These are phyloP conservation scores for Philaenus spumarius DNA, from an alignment of 1,140 invertebrate genomes.

Conservation along the genomic window DNA sequence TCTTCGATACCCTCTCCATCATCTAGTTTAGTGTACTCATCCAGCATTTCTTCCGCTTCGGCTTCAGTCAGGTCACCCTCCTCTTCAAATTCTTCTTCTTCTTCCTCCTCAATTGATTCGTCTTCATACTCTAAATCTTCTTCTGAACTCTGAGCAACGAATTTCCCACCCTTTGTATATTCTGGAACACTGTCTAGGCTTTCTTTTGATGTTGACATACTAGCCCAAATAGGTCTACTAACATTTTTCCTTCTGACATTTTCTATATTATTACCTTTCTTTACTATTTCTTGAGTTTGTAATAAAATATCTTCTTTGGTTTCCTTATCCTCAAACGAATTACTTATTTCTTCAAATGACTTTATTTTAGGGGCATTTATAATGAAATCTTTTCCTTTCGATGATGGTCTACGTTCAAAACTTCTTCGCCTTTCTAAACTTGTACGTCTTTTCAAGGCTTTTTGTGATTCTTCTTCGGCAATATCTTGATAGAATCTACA, in stretches of 20 bases:
- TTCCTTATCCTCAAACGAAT: too few species aligned
- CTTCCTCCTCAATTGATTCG: constrained; percentile 17
- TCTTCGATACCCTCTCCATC: constrained; percentile 18
- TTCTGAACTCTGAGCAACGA: constrained; percentile 1
- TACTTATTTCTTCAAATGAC: too few species aligned
- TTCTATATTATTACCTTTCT: too few species aligned
- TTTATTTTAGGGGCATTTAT: too few species aligned
- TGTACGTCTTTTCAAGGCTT: constrained; percentile 34
- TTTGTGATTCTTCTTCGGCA: constrained; percentile 58
- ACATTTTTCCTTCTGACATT: neutral
- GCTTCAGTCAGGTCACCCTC: constrained; percentile 37
- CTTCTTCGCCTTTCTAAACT: constrained; percentile 24
- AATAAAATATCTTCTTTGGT: too few species aligned
- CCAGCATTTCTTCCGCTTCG: constrained; percentile 38
- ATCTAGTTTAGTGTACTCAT: too few species aligned
- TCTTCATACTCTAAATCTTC: constrained; percentile 16
- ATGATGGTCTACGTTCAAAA: constrained; percentile 17
- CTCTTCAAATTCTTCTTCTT: constrained; percentile 20
- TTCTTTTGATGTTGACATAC: constrained; percentile 9
- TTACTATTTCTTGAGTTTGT: too few species aligned
- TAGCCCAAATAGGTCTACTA: constrained; percentile 1
- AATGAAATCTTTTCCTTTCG: too few species aligned
- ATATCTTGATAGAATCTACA: constrained; percentile 67
- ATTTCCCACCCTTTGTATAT: neutral
- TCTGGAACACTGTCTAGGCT: constrained; percentile 15